These are phyloP conservation scores for Zoroaster sp. DNA, from an alignment of 53 echinoderm and acorn worm species.

Conservation along the genomic window DNA sequence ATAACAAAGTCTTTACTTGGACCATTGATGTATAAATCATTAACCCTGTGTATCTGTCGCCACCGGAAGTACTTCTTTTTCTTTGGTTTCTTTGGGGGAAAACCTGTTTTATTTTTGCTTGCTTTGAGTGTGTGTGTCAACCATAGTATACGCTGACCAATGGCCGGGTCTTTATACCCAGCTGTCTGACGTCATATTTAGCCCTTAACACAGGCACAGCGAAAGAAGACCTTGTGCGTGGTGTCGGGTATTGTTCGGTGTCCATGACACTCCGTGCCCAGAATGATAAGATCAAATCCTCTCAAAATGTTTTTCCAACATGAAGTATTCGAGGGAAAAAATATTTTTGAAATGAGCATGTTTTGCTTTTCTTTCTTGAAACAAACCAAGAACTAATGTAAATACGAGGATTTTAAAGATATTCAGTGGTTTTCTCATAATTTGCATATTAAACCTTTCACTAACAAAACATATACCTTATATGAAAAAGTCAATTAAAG, in stretches of 20 bases:
- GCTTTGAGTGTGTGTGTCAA: not conserved
- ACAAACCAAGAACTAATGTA: too few relatives aligned
- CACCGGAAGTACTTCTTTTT: not conserved
- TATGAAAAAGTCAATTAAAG: too few relatives aligned
- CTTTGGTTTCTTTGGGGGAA: not conserved
- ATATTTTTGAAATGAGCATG: too few relatives aligned
- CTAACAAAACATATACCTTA: too few relatives aligned
- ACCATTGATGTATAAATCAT: constrained; percentile 22
- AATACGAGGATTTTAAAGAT: too few relatives aligned
- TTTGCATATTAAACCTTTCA: too few relatives aligned
- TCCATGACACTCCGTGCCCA: too few relatives aligned
- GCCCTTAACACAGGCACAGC: not conserved
- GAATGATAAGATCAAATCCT: too few relatives aligned
- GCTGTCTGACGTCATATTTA: not conserved
- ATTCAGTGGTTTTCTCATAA: too few relatives aligned
- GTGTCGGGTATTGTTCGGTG: not conserved
- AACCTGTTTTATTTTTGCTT: not conserved
- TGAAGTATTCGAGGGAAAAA: too few relatives aligned
- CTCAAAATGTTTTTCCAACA: too few relatives aligned
- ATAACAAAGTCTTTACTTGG: not conserved
- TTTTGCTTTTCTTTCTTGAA: too few relatives aligned
- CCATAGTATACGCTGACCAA: not conserved
- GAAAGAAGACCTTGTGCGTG: not conserved
- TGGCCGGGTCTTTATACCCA: not conserved
- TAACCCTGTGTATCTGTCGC: constrained; percentile 28